A percentile compares a stretch with the other conserved stretches of the same genome.
Conservation (phyloP, 2,797 vertebrate species). For the Microcaecilia unicolor region DNA sequence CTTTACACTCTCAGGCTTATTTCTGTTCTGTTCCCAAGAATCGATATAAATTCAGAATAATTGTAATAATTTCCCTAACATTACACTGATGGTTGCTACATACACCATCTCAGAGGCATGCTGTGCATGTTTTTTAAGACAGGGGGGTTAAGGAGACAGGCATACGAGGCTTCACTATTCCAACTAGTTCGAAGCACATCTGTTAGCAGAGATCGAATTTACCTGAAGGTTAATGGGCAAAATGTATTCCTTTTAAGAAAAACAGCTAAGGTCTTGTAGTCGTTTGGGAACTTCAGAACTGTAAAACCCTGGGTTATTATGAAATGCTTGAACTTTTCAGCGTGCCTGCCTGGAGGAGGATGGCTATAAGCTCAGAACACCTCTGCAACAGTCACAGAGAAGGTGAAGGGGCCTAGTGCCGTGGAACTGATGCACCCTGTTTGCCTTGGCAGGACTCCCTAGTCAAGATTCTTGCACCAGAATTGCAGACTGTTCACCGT, state of each 20-base stretch:
- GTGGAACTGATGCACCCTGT: neutral
- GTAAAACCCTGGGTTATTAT: neutral
- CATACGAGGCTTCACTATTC: neutral
- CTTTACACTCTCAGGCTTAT: neutral
- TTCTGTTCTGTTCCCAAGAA: no score
- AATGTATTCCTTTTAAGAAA: no score
- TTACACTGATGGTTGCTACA: no score
- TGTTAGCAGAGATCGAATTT: neutral
- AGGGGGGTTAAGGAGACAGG: neutral
- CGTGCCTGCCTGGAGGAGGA: rapidly evolving
- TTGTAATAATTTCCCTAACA: no score
- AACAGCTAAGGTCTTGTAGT: neutral
- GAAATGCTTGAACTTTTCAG: neutral
- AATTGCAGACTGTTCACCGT: neutral
- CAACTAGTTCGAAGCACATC: rapidly evolving
- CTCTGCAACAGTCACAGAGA: neutral
- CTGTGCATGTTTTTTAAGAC: no score
- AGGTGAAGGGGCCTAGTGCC: constrained; percentile 1
- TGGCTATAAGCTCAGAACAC: neutral
- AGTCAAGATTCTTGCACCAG: neutral
- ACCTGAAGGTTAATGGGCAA: no score
- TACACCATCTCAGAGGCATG: no score
- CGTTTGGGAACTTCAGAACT: neutral
- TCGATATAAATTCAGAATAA: no score
- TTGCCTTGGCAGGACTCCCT: constrained; percentile 2